Evolutionary conservation across 2,888 invertebrate genomes (phyloP), one percentile per base, ranked within the genome.

Genomic region (Sarcophaga carnaria): DNA sequence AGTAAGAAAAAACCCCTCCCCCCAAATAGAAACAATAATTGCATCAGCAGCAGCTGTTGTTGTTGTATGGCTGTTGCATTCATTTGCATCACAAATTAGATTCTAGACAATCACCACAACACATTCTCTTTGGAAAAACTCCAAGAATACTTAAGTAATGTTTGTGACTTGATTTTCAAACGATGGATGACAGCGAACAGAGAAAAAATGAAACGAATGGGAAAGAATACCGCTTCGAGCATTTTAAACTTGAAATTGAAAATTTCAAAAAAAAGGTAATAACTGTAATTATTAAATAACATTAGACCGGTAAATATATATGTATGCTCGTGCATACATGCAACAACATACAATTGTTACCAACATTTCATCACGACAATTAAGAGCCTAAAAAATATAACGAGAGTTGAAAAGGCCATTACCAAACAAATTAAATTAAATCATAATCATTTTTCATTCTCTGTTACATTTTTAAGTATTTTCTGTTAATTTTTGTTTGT

Each of bases 281-380:
- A 84, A 80, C 83, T 84, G 84, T 84, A 66, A 80, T 84, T 80
- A 71, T 84, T 84, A 49, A 80, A 80, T 70, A 76, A 84, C 60
- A 70, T 70, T 54, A 77, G 22, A 49, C 54, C 10, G 37, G 37
- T 37, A 37, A 37, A 37, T 37, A 37, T 37, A 10, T 37, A 37
- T 10, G 37, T 8, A 2, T 37, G 8, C 0, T 37, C 37, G 59
- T 4, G 47, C 54, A 59, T 62, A 20, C 62, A 62, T 70, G 70
- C 70, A 49, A 20, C 20, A 20, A 45, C 60, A 62, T n/a, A 69
- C 22, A 60, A 69, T 60, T 60, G 54, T 62, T 62, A 60, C 20
- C 49, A 75, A 49, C 25, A 60, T 27, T 25, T 67, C 54, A 49
- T 67, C 60, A 37, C 54, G 22, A 63, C 76, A 76, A 82, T 64